These are phyloP conservation scores for Pissodes strobi DNA, from an alignment of 1,140 invertebrate species.

Conservation along the genomic window DNA sequence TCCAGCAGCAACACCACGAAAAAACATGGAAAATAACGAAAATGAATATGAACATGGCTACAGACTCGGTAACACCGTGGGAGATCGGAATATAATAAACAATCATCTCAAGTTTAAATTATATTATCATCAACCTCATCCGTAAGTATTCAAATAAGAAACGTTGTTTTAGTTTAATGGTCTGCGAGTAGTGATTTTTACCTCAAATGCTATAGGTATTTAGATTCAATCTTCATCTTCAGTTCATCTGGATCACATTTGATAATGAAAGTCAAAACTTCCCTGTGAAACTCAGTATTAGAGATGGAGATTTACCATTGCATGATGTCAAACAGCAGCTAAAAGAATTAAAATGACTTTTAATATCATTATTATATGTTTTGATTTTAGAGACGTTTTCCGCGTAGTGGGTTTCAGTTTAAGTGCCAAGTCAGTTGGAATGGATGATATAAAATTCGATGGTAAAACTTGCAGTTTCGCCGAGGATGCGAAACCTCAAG, in stretches of 20 bases:
- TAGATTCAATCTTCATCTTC: too few relatives aligned
- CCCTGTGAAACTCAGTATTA: too few relatives aligned
- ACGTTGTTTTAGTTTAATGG: too few relatives aligned
- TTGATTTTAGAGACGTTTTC: slow-evolving; percentile 72
- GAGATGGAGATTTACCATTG: too few relatives aligned
- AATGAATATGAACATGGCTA: slow-evolving; percentile 93
- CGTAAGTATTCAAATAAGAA: slow-evolving; percentile 61
- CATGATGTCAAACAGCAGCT: too few relatives aligned
- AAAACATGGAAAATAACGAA: slow-evolving; percentile 76
- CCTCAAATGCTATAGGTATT: too few relatives aligned
- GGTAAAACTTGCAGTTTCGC: slow-evolving; percentile 70
- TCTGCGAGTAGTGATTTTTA: too few relatives aligned
- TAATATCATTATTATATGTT: slow-evolving; percentile 20
- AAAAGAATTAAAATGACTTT: too few relatives aligned
- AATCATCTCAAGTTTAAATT: slow-evolving; percentile 92
- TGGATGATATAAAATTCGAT: slow-evolving; percentile 68
- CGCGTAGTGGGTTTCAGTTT: slow-evolving; percentile 97
- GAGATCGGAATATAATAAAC: slow-evolving; percentile 83
- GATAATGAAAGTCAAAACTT: too few relatives aligned
- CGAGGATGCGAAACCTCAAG: slow-evolving; percentile 66
- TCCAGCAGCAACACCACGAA: slow-evolving; percentile 87
- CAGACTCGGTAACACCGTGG: slow-evolving; percentile 79
- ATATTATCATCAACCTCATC: slow-evolving; percentile 85
- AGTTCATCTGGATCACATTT: too few relatives aligned
- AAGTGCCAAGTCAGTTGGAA: slow-evolving; percentile 75